These are phyloP conservation scores for Xestia c-nigrum DNA, from an alignment of 2,888 invertebrate genomes.

Conservation along the genomic window DNA sequence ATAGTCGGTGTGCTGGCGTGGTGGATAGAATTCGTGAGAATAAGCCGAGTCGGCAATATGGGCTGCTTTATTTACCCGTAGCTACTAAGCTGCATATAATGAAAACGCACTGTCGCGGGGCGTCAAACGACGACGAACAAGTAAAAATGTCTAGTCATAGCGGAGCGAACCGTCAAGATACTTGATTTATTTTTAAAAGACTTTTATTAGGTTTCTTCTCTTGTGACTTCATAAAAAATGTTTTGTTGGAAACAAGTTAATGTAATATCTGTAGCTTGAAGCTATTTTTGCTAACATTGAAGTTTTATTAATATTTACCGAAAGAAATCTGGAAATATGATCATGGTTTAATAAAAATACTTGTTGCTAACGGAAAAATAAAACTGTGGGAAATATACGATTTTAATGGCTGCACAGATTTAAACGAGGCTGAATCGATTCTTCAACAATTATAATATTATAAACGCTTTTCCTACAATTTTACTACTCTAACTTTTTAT, in stretches of 20 bases:
- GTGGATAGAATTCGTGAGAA: slow-evolving; percentile 87
- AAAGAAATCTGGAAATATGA: background rate
- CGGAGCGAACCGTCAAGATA: slow-evolving; percentile 73
- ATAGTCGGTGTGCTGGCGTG: slow-evolving; percentile 83
- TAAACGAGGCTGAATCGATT: background rate
- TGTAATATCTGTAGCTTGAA: slow-evolving; percentile 3
- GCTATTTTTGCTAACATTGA: background rate
- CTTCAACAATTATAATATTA: slow-evolving; percentile 4
- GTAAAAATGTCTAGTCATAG: slow-evolving; percentile 78
- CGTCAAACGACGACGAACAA: slow-evolving; percentile 83
- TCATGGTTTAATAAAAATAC: background rate
- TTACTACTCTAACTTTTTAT: slow-evolving; percentile 12
- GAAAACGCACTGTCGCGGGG: slow-evolving; percentile 89
- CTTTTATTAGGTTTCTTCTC: background rate
- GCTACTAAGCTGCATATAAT: slow-evolving; percentile 90
- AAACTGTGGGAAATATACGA: background rate
- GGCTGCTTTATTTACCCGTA: slow-evolving; percentile 88
- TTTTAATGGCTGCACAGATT: background rate
- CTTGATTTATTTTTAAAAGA: slow-evolving; percentile 55
- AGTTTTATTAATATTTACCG: background rate
- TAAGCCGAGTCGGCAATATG: slow-evolving; percentile 88
- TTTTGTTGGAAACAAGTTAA: background rate
- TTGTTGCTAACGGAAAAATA: background rate
- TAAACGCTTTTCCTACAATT: slow-evolving; percentile 11
- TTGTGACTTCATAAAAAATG: slow-evolving; percentile 3